Evolutionary conservation across 2,797 vertebrate species (phyloP).

Genomic region (Enteromius trimaculatus): DNA sequence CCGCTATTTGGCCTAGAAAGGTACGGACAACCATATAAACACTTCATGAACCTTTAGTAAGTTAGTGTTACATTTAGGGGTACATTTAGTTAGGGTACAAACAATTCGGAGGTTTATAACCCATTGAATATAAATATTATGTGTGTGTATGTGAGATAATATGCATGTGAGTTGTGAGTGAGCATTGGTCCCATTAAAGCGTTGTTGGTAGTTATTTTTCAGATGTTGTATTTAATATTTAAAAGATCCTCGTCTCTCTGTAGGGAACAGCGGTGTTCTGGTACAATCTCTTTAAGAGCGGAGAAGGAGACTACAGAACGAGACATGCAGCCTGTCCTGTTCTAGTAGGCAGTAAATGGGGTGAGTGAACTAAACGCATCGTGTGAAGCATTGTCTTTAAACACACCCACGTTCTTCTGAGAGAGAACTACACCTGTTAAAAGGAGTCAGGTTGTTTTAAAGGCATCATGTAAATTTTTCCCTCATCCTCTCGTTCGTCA

Average conservation of each 20-base stretch:
- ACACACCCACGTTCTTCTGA: not conserved
- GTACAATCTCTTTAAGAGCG: constrained; percentile 95
- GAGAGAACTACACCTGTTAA: not conserved
- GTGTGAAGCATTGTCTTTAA: not conserved
- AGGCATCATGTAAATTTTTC: not conserved
- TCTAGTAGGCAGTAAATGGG: constrained; percentile 98
- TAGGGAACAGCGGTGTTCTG: constrained; percentile 98
- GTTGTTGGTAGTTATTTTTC: not conserved
- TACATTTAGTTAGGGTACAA: no score
- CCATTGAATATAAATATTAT: no score
- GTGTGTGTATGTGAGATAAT: no score
- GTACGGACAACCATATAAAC: constrained; percentile 67
- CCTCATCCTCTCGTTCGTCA: constrained; percentile 62
- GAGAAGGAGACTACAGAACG: constrained; percentile 95
- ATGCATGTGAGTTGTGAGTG: no score
- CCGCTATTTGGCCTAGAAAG: constrained; percentile 91
- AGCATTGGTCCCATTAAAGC: not conserved
- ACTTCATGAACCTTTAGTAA: no score
- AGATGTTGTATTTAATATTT: not conserved
- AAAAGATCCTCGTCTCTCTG: constrained; percentile 19
- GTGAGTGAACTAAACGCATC: constrained; percentile 75
- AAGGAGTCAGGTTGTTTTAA: not conserved
- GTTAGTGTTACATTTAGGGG: no score
- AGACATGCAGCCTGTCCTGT: constrained; percentile 96
- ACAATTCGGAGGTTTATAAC: no score